Evolutionary conservation across 1,140 invertebrate species (phyloP).

Genomic region (Calycopis cecrops): DNA sequence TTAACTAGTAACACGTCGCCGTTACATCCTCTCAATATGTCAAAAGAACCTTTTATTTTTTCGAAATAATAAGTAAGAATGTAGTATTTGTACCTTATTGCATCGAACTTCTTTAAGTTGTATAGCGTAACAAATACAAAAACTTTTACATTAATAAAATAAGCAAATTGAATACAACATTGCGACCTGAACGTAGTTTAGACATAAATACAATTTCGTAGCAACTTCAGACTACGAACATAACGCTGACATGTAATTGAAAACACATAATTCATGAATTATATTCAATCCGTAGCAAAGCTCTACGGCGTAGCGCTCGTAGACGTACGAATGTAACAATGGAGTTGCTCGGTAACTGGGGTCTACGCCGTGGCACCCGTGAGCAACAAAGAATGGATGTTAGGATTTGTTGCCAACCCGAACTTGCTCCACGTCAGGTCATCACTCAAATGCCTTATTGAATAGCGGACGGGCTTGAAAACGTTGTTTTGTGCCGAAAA

Average conservation of each 20-base stretch:
- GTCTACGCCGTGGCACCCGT: slow-evolving; percentile 35
- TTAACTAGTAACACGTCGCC: too few relatives aligned
- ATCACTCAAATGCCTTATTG: slow-evolving; percentile 29
- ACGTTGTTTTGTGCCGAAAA: neutral
- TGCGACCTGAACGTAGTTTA: too few relatives aligned
- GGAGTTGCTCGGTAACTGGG: slow-evolving; percentile 32
- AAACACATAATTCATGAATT: slow-evolving; percentile 23
- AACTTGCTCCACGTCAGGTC: slow-evolving; percentile 26
- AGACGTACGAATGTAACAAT: slow-evolving; percentile 37
- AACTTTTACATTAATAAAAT: too few relatives aligned
- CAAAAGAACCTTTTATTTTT: too few relatives aligned
- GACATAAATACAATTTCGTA: too few relatives aligned
- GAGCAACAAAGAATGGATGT: slow-evolving; percentile 37
- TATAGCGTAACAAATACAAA: too few relatives aligned
- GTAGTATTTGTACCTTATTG: too few relatives aligned
- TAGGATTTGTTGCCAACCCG: slow-evolving; percentile 32
- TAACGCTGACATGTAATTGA: slow-evolving; percentile 16
- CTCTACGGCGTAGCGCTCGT: slow-evolving; percentile 19
- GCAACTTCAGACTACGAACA: neutral
- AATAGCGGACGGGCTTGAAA: neutral
- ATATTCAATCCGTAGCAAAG: slow-evolving; percentile 15
- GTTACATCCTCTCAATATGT: too few relatives aligned
- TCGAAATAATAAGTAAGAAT: too few relatives aligned
- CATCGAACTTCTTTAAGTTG: too few relatives aligned
- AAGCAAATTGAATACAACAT: too few relatives aligned